Conservation (phyloP, 2,888 invertebrate genomes). For the Trichogramma dendrolimi region DNA sequence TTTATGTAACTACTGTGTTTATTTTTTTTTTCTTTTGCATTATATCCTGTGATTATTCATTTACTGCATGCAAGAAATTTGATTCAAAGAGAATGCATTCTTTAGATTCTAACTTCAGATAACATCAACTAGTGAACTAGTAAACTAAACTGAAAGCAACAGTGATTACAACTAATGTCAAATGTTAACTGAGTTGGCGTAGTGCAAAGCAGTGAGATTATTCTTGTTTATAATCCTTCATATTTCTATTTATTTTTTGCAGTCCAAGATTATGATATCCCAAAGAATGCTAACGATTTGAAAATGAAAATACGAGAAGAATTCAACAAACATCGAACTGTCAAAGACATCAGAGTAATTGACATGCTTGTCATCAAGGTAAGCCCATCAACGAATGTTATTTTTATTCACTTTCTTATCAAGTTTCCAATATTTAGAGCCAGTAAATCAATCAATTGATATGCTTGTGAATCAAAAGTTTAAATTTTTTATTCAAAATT, state of each 20-base stretch:
- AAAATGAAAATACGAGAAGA: slow-evolving; percentile 71
- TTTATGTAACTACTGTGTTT: slow-evolving; percentile 22
- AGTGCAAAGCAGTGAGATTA: too few species aligned
- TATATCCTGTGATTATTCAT: neutral
- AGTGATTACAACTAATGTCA: neutral
- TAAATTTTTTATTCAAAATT: neutral
- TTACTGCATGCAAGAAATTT: too few species aligned
- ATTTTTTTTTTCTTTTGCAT: slow-evolving; percentile 2
- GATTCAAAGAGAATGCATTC: neutral
- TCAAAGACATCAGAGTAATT: slow-evolving; percentile 82
- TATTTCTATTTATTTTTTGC: slow-evolving; percentile 39
- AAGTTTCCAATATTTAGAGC: neutral
- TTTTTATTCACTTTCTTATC: neutral
- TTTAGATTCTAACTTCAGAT: neutral
- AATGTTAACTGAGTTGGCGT: too few species aligned
- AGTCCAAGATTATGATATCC: slow-evolving; percentile 83
- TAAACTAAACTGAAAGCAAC: neutral
- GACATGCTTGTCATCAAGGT: slow-evolving; percentile 92
- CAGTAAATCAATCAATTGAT: neutral
- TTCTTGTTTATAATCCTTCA: neutral
- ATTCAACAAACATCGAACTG: slow-evolving; percentile 71
- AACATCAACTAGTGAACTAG: neutral
- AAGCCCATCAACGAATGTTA: slow-evolving; percentile 33
- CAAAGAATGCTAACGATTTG: slow-evolving; percentile 67
- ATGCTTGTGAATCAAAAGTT: neutral